Evolutionary conservation across 2,797 vertebrate species (phyloP), one percentile per base, ranked within the genome.

Genomic region (Acanthurus leucopareius): DNA sequence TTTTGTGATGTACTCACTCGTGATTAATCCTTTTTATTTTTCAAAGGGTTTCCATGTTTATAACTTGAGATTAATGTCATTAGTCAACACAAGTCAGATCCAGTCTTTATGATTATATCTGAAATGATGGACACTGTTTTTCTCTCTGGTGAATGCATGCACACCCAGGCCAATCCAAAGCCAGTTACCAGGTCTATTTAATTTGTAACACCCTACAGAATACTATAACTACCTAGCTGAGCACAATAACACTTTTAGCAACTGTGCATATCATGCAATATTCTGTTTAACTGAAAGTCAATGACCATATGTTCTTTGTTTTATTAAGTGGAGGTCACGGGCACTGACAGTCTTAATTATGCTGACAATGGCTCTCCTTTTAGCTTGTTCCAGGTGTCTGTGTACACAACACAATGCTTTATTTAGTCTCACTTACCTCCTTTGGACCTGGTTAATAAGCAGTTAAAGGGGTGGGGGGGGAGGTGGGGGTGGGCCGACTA

Each of bases 1-100:
- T 59, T 67, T 68, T 77, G 52, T 84, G 76, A 86, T 70, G 58
- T 54, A 62, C 82, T 85, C 75, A 74, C 48, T 56, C 40, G 15
- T 60, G 20, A 88, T 79, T 85, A 75, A 86, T 82, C 58, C 10
- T 51, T 70, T 49, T 85, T 58, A 58, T 84, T 81, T 85, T 66
- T 47, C 7, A 35, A 64, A 77, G 22, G 16, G 10, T 75, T 83
- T 59, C 2, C 17, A n/a, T 49, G 47, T 54, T 79, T 66, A 67
- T 54, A 56, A 71, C 59, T 77, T 60, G 60, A 84, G 51, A 44
- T 83, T 63, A 83, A 81, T 79, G 61, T 71, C 82, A 76, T 64
- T 56, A 56, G 75, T 78, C 54, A 6, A 58, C 35, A 35, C 1
- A 4, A 68, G 49, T 89, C 74, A 80, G 32, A 82, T 63, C 53